Percentiles rank a stretch among this genome's conserved stretches.
These are phyloP conservation scores for Danio choprae DNA, from an alignment of 2,797 vertebrate species.

Conservation along the genomic window DNA sequence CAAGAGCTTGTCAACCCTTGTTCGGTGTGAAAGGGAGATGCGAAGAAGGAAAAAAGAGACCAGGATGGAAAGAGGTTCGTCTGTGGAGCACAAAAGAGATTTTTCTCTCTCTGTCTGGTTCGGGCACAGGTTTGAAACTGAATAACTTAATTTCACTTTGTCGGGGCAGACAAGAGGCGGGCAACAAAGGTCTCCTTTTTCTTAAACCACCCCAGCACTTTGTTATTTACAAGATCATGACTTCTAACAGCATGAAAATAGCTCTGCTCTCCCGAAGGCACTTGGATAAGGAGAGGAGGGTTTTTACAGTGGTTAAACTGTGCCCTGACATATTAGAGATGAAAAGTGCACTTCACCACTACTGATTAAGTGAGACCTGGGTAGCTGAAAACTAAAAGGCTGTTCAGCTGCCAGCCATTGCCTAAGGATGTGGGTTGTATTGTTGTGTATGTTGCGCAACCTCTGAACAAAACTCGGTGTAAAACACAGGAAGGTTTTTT, in stretches of 20 bases:
- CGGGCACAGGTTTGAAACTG: constrained; percentile 73
- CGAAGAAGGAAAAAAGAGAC: constrained; percentile 60
- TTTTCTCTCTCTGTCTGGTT: constrained; percentile 70
- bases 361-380: constrained; percentile 46
- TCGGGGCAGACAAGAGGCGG: constrained; percentile 60
- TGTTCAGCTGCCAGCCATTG: constrained; percentile 20
- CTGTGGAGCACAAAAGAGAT: constrained; percentile 69
- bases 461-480: constrained; percentile 11
- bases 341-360: constrained; percentile 46
- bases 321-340: constrained; percentile 43
- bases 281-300: constrained; percentile 42
- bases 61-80: constrained; percentile 66
- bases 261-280: not conserved
- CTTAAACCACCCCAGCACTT: constrained; percentile 59
- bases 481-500: constrained; percentile 23
- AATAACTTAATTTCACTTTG: constrained; percentile 82
- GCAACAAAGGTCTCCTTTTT: constrained; percentile 66
- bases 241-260: constrained; percentile 65
- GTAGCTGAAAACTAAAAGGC: constrained; percentile 31
- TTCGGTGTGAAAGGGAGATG: constrained; percentile 72
- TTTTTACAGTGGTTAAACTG: constrained; percentile 35
- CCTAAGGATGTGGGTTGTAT: constrained; percentile 49
- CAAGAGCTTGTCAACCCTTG: constrained; percentile 72
- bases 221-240: constrained; percentile 64
- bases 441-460: constrained; percentile 35